phyloP scores from a whole-genome alignment of 2,797 vertebrate genomes.

The Chlorospingus semifuscus region DNA sequence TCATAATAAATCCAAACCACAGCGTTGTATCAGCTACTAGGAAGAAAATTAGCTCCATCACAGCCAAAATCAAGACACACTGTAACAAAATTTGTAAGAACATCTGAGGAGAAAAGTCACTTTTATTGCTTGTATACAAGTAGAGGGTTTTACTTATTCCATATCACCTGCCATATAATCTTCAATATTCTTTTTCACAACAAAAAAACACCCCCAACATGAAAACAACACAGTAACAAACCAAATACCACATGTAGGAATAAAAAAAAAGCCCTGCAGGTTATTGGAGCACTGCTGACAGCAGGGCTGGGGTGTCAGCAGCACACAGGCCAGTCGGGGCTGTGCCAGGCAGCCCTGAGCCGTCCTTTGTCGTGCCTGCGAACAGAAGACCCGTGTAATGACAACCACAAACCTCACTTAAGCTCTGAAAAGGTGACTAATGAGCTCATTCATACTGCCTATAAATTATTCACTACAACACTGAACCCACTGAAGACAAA shows the following conservation, averaged over 20 bases:
- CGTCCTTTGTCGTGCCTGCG: constrained; percentile 34
- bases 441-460: constrained; percentile 80
- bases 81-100: background rate
- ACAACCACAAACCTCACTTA: constrained; percentile 80
- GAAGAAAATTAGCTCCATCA: background rate
- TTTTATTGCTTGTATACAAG: background rate
- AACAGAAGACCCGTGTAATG: constrained; percentile 77
- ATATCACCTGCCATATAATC: background rate
- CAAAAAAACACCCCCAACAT: background rate
- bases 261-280: background rate
- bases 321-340: constrained; percentile 45
- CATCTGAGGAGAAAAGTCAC: background rate
- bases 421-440: constrained; percentile 85
- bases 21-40: background rate
- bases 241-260: background rate
- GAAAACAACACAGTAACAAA: background rate
- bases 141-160: background rate
- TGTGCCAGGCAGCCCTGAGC: constrained; percentile 66
- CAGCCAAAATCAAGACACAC: background rate
- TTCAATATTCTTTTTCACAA: background rate
- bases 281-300: background rate
- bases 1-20: background rate
- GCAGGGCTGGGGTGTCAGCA: background rate
- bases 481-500: constrained; percentile 75
- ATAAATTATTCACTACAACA: constrained; percentile 83